These are phyloP conservation scores for Ispidina picta DNA, from an alignment of 2,797 vertebrate species.

Conservation along the genomic window DNA sequence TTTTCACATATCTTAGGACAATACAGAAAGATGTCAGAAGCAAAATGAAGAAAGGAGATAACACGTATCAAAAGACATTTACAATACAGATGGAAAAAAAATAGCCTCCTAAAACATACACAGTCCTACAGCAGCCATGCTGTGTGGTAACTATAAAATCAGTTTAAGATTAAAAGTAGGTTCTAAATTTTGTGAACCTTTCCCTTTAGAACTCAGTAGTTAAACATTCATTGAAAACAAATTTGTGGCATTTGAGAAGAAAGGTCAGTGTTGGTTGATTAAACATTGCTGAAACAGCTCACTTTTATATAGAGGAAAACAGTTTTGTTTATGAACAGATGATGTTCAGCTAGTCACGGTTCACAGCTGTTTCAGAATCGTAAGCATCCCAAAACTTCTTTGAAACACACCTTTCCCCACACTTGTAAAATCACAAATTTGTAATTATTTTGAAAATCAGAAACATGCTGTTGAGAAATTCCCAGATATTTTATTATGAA, in stretches of 20 bases:
- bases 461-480: background rate
- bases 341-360: background rate
- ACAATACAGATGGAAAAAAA: background rate
- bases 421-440: background rate
- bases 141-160: background rate
- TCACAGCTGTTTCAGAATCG: background rate
- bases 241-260: conserved; percentile 27
- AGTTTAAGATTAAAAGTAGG: background rate
- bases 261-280: conserved; percentile 52
- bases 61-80: background rate
- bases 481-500: background rate
- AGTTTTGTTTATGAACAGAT: background rate
- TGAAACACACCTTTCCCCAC: background rate
- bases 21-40: background rate
- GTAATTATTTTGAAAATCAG: background rate
- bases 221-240: conserved; percentile 76
- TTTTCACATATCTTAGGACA: background rate
- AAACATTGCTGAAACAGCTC: conserved; percentile 30
- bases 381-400: background rate
- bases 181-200: conserved; percentile 14
- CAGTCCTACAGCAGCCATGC: background rate
- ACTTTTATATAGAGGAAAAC: background rate
- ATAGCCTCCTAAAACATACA: background rate
- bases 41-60: background rate
- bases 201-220: conserved; percentile 54